Conservation (phyloP, 2,888 invertebrate genomes). For the Cataglyphis altisquamis region DNA sequence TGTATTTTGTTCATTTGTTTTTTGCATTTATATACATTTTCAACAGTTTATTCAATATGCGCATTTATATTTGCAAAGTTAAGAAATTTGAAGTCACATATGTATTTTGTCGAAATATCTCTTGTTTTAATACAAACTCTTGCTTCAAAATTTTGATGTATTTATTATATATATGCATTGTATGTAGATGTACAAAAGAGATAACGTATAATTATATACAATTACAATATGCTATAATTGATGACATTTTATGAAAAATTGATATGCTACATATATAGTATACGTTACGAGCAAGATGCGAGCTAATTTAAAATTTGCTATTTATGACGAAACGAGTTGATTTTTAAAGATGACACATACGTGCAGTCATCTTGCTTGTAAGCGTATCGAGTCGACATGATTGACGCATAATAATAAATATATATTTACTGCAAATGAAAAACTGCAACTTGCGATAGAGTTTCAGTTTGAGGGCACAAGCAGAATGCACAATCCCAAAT, state of each 20-base stretch:
- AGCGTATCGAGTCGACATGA: slow-evolving; percentile 57
- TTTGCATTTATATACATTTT: background rate
- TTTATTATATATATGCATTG: slow-evolving; percentile 68
- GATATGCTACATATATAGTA: slow-evolving; percentile 46
- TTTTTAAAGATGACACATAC: background rate
- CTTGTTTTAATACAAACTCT: slow-evolving; percentile 69
- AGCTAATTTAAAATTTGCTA: slow-evolving; percentile 31
- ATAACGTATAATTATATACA: slow-evolving; percentile 68
- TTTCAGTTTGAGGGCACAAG: slow-evolving; percentile 80
- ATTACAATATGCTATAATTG: slow-evolving; percentile 58
- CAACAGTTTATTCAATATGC: background rate
- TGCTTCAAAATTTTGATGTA: slow-evolving; percentile 68
- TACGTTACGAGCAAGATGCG: slow-evolving; percentile 61
- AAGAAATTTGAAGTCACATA: background rate
- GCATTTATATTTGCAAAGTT: background rate
- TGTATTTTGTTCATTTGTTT: slow-evolving; percentile 10
- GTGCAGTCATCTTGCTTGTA: slow-evolving; percentile 59
- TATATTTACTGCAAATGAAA: slow-evolving; percentile 63
- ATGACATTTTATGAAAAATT: slow-evolving; percentile 59
- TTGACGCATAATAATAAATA: slow-evolving; percentile 55
- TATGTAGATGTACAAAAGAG: slow-evolving; percentile 78
- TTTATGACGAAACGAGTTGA: slow-evolving; percentile 30
- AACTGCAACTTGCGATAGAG: slow-evolving; percentile 71
- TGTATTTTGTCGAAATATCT: background rate
- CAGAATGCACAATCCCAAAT: slow-evolving; percentile 81